These are phyloP conservation scores for Brachyhypopomus occidentalis DNA, from an alignment of 2,113 vertebrate species.

Conservation along the genomic window DNA sequence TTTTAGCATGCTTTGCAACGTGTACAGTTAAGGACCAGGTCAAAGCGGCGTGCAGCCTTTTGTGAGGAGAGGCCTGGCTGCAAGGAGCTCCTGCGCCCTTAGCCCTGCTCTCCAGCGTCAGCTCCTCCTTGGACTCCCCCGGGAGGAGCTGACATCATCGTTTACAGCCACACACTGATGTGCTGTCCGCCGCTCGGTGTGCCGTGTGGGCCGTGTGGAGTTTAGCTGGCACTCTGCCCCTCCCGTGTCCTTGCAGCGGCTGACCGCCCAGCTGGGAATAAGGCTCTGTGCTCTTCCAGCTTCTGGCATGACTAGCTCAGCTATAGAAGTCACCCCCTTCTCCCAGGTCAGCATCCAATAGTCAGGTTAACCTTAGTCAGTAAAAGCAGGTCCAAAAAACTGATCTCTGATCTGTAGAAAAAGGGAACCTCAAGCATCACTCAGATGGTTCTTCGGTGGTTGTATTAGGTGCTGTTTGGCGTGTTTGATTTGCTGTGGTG, in stretches of 20 bases:
- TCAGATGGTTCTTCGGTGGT: conserved; percentile 54
- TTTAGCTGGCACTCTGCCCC: conserved; percentile 1
- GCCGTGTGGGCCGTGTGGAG: conserved; percentile 18
- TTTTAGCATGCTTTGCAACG: neutral
- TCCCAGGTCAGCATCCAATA: neutral
- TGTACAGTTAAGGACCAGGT: conserved; percentile 15
- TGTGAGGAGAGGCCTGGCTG: conserved; percentile 27
- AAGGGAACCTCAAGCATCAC: neutral
- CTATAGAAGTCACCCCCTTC: conserved; percentile 28
- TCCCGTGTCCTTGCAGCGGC: conserved; percentile 36
- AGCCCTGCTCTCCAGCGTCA: conserved; percentile 12
- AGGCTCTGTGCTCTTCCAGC: conserved; percentile 20
- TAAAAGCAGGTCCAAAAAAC: neutral
- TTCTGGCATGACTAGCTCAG: conserved; percentile 19
- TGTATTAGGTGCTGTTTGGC: conserved; percentile 66
- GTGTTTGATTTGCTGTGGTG: conserved; percentile 69
- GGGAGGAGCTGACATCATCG: conserved; percentile 33
- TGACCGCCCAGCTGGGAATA: conserved; percentile 48
- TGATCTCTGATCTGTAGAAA: conserved; percentile 20
- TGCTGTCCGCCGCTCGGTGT: conserved; percentile 38
- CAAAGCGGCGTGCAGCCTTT: conserved; percentile 8
- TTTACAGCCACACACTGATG: conserved; percentile 39
- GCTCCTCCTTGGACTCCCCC: conserved; percentile 36
- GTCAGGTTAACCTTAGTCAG: neutral
- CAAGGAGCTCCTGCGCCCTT: neutral